Evolutionary conservation across 1,140 invertebrate species (phyloP).

Genomic region (Paralvinella palmiformis): DNA sequence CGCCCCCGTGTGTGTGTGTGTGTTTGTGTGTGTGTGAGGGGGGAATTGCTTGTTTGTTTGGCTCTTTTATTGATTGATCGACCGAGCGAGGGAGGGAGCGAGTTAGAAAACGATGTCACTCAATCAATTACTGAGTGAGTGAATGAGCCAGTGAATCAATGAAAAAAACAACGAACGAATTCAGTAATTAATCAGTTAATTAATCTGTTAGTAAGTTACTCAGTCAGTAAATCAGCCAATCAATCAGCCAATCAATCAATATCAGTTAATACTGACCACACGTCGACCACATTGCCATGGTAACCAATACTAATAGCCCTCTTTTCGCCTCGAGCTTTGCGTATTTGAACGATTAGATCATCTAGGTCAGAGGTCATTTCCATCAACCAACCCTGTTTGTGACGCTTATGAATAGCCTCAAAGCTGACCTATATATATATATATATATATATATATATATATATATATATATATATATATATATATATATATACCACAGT

Average conservation of each 20-base stretch:
- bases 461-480: too few species aligned
- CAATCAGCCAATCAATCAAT: too few species aligned
- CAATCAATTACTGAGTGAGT: too few species aligned
- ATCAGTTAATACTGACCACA: constrained; percentile 52
- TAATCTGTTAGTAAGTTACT: too few species aligned
- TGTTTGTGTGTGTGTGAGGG: not conserved
- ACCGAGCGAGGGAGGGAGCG: too few species aligned
- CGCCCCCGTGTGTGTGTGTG: not conserved
- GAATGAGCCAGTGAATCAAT: too few species aligned
- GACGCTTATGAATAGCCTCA: constrained; percentile 58
- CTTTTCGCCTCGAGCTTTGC: constrained; percentile 37
- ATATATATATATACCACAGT: too few species aligned
- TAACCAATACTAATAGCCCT: constrained; percentile 59
- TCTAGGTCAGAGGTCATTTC: constrained; percentile 56
- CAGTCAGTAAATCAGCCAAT: too few species aligned
- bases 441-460: not conserved
- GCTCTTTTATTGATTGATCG: too few species aligned
- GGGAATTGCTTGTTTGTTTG: not conserved
- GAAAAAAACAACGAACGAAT: too few species aligned
- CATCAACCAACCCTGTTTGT: constrained; percentile 61
- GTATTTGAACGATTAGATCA: constrained; percentile 53
- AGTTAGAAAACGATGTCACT: too few species aligned
- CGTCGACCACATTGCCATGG: constrained; percentile 55
- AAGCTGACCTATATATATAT: constrained; percentile 48
- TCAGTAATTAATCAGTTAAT: too few species aligned